phyloP scores from a whole-genome alignment of 2,888 invertebrate genomes.

The Ligdia adustata region DNA sequence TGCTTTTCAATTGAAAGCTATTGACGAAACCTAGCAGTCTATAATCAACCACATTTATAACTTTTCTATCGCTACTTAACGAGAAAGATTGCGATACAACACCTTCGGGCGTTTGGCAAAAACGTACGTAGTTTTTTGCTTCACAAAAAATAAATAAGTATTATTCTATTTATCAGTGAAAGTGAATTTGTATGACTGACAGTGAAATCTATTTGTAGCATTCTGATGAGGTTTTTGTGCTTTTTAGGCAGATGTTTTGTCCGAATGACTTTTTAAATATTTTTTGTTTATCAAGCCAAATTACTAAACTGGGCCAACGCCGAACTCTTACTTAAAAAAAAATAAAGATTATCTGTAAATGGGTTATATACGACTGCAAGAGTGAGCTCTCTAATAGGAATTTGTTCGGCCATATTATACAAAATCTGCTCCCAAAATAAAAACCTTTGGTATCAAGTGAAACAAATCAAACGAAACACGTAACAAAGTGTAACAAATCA shows the following conservation, averaged over 20 bases:
- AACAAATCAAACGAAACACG: slow-evolving; percentile 52
- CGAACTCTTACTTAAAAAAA: too few relatives aligned
- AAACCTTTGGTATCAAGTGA: slow-evolving; percentile 42
- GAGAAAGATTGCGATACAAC: slow-evolving; percentile 22
- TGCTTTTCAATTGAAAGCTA: slow-evolving; percentile 26
- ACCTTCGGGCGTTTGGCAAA: slow-evolving; percentile 33
- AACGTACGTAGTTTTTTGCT: slow-evolving; percentile 31
- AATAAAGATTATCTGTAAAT: too few relatives aligned
- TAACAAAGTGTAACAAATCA: slow-evolving; percentile 56
- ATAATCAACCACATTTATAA: slow-evolving; percentile 28
- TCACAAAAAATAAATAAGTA: slow-evolving; percentile 25
- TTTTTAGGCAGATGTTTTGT: slow-evolving; percentile 9
- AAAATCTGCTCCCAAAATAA: slow-evolving; percentile 25
- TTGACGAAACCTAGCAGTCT: slow-evolving; percentile 23
- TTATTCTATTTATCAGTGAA: slow-evolving; percentile 28
- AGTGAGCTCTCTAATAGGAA: too few relatives aligned
- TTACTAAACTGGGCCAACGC: too few relatives aligned
- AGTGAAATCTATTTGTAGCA: slow-evolving; percentile 33
- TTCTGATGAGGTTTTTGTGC: slow-evolving; percentile 19
- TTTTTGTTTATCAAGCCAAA: too few relatives aligned
- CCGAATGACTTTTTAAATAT: slow-evolving; percentile 1
- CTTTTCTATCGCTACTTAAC: slow-evolving; percentile 31
- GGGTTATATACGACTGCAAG: too few relatives aligned
- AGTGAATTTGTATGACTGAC: slow-evolving; percentile 24
- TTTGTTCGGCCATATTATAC: too few relatives aligned